Evolutionary conservation across 2,888 invertebrate genomes (phyloP), one percentile per base, ranked within the genome.

Genomic region (Fragum fragum): DNA sequence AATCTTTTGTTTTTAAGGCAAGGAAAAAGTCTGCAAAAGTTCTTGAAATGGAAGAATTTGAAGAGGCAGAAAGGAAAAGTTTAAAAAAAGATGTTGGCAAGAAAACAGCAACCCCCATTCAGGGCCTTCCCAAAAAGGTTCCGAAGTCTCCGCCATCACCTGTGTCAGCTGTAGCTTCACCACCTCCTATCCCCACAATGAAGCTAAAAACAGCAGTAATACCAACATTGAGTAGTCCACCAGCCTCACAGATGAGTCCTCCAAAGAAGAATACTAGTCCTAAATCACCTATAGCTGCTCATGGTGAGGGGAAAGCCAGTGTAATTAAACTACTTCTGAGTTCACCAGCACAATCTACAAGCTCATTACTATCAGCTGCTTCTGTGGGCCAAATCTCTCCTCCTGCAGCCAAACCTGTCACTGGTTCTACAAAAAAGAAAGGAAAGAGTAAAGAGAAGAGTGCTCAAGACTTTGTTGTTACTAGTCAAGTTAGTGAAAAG

Each of bases 11-110:
- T 61, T 66, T 59, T 47, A 28, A 79, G 81, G 66, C 76, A 36
- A 95, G 98, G 75, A 99, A 99, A 95, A 99, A 98, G 95, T 98
- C 98, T 23, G 98, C 98, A 0, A 98, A 99, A 94, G 95, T 99
- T 59, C 96, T 98, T 95, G 99, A 98, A 94, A 99, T 98, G 95
- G 98, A 98, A 93, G 98, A 94, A 79, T 91, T 91, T 88, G 93
- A 92, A 73, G 92, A 93, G 74, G 90, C 90, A 55, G 93, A 93
- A 75, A 90, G 90, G 75, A 91, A 90, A 42, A 79, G 80, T 16
- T 78, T 76, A 9, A 90, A 91, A 69, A 90, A 89, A 70, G 79
- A 76, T 23, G 52, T 26, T 9, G 53, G 32, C 0, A 79, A 79
- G 61, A 83, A 79, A 29, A 26, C 18, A 1, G 42, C 42, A 21